These are phyloP conservation scores for Odontesthes bonariensis DNA, from an alignment of 2,113 vertebrate genomes.

Conservation along the genomic window DNA sequence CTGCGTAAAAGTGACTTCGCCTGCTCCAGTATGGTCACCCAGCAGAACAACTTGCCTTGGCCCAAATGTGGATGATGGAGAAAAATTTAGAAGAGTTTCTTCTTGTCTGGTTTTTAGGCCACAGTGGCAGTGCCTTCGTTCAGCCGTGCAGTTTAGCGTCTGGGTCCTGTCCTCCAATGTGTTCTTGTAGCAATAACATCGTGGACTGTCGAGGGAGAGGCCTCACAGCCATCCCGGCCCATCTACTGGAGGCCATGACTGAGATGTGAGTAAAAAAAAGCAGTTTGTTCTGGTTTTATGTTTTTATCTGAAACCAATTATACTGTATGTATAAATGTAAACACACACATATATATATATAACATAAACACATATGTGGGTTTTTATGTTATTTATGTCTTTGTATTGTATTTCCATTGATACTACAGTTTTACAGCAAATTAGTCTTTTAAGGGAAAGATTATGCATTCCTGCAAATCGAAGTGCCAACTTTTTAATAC, in stretches of 20 bases:
- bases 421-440: too few species aligned
- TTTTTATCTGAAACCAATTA: too few species aligned
- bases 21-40: conserved; percentile 85
- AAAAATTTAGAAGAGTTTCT: fast-evolving
- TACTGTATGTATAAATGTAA: too few species aligned
- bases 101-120: conserved; percentile 75
- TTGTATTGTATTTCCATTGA: too few species aligned
- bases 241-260: conserved; percentile 94
- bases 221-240: conserved; percentile 93
- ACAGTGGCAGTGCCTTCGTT: conserved; percentile 80
- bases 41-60: fast-evolving
- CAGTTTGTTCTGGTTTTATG: not conserved
- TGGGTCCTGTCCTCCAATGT: conserved; percentile 94
- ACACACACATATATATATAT: too few species aligned
- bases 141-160: conserved; percentile 92
- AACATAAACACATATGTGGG: too few species aligned
- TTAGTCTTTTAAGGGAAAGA: too few species aligned
- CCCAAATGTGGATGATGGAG: not conserved
- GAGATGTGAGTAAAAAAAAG: conserved; percentile 90
- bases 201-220: conserved; percentile 96
- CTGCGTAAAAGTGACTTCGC: conserved; percentile 91
- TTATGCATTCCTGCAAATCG: too few species aligned
- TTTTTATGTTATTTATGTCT: too few species aligned
- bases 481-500: too few species aligned
- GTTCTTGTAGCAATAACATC: conserved; percentile 93